Percentiles rank a stretch among this genome's conserved stretches.
phyloP scores from a whole-genome alignment of 2,113 vertebrate genomes.

The Leiothrix lutea region DNA sequence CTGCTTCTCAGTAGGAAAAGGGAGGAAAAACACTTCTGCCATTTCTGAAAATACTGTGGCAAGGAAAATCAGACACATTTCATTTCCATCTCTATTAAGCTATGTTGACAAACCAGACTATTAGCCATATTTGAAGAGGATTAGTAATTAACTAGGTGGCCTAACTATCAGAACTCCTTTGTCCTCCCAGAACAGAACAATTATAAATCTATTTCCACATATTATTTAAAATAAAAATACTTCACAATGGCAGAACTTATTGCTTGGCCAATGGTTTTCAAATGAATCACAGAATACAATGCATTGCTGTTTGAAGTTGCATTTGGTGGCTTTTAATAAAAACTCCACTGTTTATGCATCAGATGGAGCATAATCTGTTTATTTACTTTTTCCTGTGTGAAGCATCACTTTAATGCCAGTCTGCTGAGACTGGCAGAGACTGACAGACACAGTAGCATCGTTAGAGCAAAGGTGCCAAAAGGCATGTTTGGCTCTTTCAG shows the following conservation, averaged over 20 bases:
- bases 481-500: constrained; percentile 31
- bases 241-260: neutral
- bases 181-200: neutral
- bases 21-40: neutral
- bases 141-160: constrained; percentile 17
- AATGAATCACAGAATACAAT: neutral
- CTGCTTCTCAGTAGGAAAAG: neutral
- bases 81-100: neutral
- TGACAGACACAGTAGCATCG: constrained; percentile 42
- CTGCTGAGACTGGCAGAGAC: constrained; percentile 28
- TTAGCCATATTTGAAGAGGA: neutral
- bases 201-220: neutral
- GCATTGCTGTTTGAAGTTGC: neutral
- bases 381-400: constrained; percentile 35
- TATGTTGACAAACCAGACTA: neutral
- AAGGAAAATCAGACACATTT: neutral
- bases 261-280: neutral
- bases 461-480: constrained; percentile 56
- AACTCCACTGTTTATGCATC: constrained; percentile 12
- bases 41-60: neutral
- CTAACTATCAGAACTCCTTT: neutral
- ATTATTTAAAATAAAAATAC: constrained; percentile 22
- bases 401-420: neutral
- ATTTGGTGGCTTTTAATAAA: constrained; percentile 1
- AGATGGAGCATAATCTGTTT: constrained; percentile 46